Conservation (phyloP, 2,797 vertebrate genomes). For the Sebastolobus altivelis region DNA sequence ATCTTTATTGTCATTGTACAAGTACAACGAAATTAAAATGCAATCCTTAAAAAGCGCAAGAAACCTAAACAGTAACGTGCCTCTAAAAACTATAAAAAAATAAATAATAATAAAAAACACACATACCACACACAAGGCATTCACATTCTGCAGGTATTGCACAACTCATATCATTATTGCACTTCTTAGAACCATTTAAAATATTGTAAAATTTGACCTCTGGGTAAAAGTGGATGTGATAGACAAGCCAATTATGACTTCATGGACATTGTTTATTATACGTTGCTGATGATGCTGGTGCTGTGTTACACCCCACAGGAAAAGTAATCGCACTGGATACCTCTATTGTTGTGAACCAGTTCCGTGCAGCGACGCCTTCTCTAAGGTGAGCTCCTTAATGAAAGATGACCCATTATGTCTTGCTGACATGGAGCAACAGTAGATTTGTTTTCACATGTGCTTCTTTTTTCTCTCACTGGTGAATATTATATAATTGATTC, state of each 20-base stretch:
- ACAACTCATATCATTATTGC: background rate
- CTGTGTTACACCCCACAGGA: slow-evolving; percentile 67
- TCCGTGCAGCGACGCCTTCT: slow-evolving; percentile 76
- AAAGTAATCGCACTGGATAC: slow-evolving; percentile 86
- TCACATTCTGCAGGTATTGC: no score
- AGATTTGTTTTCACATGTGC: background rate
- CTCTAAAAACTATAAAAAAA: no score
- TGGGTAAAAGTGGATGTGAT: background rate
- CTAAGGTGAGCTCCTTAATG: slow-evolving; percentile 72
- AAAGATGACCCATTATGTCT: background rate
- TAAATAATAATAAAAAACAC: no score
- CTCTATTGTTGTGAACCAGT: slow-evolving; percentile 87
- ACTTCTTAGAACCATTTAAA: background rate
- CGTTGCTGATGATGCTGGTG: slow-evolving; percentile 4
- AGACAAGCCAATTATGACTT: background rate
- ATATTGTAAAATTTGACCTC: background rate
- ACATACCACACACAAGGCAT: no score
- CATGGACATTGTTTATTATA: background rate
- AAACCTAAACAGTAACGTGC: no score
- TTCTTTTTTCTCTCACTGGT: background rate
- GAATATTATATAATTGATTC: background rate
- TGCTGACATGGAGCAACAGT: background rate
- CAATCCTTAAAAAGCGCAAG: no score
- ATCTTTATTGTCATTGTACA: no score
- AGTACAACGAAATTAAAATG: no score